A percentile compares a stretch with the other conserved stretches of the same genome.
Evolutionary conservation across 1,140 invertebrate genomes (phyloP).

Genomic region (Portunus trituberculatus): DNA sequence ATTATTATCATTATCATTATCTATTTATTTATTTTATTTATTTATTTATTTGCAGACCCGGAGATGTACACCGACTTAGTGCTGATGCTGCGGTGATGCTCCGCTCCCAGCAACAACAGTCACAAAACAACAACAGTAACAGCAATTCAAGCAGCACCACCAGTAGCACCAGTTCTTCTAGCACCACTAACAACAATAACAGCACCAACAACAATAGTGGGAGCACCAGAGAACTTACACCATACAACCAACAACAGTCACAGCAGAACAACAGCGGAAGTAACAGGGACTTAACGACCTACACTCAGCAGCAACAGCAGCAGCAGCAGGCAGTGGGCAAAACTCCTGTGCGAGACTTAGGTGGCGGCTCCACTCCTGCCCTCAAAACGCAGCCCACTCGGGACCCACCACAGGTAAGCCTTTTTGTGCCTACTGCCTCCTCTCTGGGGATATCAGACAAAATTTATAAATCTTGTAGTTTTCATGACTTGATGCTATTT

Average conservation of each 20-base stretch:
- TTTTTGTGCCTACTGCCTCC: neutral
- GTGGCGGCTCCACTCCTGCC: conserved; percentile 77
- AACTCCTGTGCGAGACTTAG: conserved; percentile 73
- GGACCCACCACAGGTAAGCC: conserved; percentile 67
- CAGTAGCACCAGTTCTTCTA: neutral
- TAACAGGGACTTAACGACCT: conserved; percentile 51
- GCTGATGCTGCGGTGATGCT: conserved; percentile 75
- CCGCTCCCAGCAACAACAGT: conserved; percentile 61
- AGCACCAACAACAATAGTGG: conserved; percentile 57
- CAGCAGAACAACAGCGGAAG: conserved; percentile 58
- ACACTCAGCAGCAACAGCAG: conserved; percentile 70
- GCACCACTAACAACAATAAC: conserved; percentile 45
- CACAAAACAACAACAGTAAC: neutral
- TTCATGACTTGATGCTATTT: neutral
- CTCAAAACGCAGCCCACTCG: conserved; percentile 74
- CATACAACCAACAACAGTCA: conserved; percentile 27
- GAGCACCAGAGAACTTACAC: conserved; percentile 46
- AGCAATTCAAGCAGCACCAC: neutral
- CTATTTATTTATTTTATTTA: neutral
- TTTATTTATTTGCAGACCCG: conserved; percentile 73
- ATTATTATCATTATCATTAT: neutral
- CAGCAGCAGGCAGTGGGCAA: conserved; percentile 67
- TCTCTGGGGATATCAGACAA: neutral
- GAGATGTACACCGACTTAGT: conserved; percentile 75
- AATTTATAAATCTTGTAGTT: neutral